Evolutionary conservation across 2,888 invertebrate genomes (phyloP).

Genomic region (Orchestes rusci): DNA sequence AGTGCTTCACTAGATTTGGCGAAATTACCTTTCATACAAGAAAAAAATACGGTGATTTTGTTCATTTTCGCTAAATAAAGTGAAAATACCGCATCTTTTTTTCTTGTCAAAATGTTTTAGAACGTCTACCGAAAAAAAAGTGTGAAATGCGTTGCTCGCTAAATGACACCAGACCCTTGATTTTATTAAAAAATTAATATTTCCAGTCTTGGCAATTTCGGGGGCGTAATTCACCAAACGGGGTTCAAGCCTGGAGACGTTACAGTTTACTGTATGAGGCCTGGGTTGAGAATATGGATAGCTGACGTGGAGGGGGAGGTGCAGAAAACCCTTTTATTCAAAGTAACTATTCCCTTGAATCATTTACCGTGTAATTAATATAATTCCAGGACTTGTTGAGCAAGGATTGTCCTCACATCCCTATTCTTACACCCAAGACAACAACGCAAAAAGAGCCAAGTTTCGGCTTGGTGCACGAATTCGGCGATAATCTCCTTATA

Average conservation of each 20-base stretch:
- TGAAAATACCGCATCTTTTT: too few species aligned
- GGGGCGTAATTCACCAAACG: slow-evolving; percentile 53
- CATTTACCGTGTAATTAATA: neutral
- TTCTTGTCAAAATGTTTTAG: too few species aligned
- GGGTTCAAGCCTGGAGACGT: slow-evolving; percentile 46
- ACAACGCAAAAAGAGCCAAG: slow-evolving; percentile 49
- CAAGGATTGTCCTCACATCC: slow-evolving; percentile 52
- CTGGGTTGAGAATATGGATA: slow-evolving; percentile 79
- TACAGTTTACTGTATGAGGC: slow-evolving; percentile 69
- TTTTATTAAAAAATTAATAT: too few species aligned
- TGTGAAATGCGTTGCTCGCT: too few species aligned
- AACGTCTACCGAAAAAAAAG: too few species aligned
- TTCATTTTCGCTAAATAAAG: too few species aligned
- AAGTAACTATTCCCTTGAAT: slow-evolving; percentile 37
- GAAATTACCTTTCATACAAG: too few species aligned
- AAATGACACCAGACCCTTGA: too few species aligned
- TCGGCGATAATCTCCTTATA: slow-evolving; percentile 64
- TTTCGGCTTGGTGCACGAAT: slow-evolving; percentile 59
- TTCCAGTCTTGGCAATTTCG: slow-evolving; percentile 59
- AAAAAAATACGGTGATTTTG: too few species aligned
- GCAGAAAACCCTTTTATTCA: slow-evolving; percentile 77
- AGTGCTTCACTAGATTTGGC: too few species aligned
- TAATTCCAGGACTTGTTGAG: slow-evolving; percentile 38
- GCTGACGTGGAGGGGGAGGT: slow-evolving; percentile 70
- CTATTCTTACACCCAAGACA: slow-evolving; percentile 60